phyloP scores from a whole-genome alignment of 1,140 invertebrate genomes.

The Helicoverpa armigera region DNA sequence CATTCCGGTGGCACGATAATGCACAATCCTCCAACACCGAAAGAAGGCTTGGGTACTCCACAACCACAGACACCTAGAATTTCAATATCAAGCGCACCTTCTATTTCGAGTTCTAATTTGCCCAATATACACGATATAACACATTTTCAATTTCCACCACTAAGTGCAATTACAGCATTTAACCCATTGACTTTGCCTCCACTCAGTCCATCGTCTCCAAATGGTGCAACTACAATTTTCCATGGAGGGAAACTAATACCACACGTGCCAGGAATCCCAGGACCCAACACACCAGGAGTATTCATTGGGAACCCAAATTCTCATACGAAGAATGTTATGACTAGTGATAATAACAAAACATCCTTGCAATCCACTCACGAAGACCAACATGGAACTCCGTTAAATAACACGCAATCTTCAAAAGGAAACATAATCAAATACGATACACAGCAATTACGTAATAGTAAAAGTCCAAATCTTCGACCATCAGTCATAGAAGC shows the following conservation, averaged over 20 bases:
- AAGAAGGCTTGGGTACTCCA: conserved; percentile 79
- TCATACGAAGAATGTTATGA: conserved; percentile 60
- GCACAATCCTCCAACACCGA: conserved; percentile 88
- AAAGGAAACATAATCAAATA: conserved; percentile 63
- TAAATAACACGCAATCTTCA: conserved; percentile 56
- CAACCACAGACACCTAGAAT: conserved; percentile 88
- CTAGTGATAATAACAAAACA: conserved; percentile 61
- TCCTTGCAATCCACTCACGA: conserved; percentile 62
- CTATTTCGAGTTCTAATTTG: conserved; percentile 88
- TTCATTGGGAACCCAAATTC: conserved; percentile 70
- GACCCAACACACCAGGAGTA: conserved; percentile 89
- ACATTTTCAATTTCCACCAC: conserved; percentile 88
- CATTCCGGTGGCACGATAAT: conserved; percentile 92
- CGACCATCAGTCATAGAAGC: conserved; percentile 66
- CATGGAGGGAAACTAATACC: conserved; percentile 92
- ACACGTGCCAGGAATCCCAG: conserved; percentile 95
- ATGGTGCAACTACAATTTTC: conserved; percentile 87
- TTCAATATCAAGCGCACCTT: conserved; percentile 87
- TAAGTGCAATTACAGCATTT: conserved; percentile 90
- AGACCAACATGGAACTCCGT: conserved; percentile 53
- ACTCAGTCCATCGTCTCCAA: conserved; percentile 82
- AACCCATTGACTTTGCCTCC: conserved; percentile 90
- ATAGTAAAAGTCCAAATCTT: conserved; percentile 67
- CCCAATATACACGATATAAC: conserved; percentile 85
- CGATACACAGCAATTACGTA: conserved; percentile 62